Evolutionary conservation across 2,113 vertebrate genomes (phyloP).

Genomic region (Heliornis fulica): DNA sequence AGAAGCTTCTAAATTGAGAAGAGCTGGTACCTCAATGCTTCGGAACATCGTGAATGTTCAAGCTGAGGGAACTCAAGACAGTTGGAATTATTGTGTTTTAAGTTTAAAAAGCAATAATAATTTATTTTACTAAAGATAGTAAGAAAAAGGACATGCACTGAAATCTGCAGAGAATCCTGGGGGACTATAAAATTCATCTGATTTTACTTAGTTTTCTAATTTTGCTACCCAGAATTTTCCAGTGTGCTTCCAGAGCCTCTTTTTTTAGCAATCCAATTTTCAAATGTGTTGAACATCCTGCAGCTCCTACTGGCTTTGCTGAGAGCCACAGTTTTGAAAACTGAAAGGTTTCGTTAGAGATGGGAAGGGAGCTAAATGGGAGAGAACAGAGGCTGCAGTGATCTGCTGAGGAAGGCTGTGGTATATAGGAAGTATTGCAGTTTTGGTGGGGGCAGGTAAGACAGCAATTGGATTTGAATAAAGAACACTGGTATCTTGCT

Average conservation of each 20-base stretch:
- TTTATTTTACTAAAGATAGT: not conserved
- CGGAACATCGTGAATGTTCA: not conserved
- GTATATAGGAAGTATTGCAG: not conserved
- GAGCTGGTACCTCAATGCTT: not conserved
- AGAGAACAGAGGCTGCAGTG: not conserved
- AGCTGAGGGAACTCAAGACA: not conserved
- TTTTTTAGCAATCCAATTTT: not conserved
- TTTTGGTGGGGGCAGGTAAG: not conserved
- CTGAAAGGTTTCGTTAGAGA: not conserved
- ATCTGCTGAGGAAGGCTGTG: not conserved
- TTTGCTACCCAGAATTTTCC: conserved; percentile 6
- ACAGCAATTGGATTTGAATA: not conserved
- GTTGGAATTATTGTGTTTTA: not conserved
- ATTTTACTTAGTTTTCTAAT: conserved; percentile 26
- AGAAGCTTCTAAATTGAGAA: not conserved
- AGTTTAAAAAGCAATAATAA: not conserved
- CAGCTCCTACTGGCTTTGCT: not conserved
- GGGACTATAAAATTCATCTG: not conserved
- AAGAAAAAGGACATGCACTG: not conserved
- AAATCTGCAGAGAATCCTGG: not conserved
- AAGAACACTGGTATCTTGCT: not conserved
- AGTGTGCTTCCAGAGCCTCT: not conserved
- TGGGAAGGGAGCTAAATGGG: not conserved
- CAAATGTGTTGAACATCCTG: not conserved
- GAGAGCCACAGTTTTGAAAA: not conserved